Evolutionary conservation across 2,888 invertebrate genomes (phyloP).

Genomic region (Dasysyrphus albostriatus): DNA sequence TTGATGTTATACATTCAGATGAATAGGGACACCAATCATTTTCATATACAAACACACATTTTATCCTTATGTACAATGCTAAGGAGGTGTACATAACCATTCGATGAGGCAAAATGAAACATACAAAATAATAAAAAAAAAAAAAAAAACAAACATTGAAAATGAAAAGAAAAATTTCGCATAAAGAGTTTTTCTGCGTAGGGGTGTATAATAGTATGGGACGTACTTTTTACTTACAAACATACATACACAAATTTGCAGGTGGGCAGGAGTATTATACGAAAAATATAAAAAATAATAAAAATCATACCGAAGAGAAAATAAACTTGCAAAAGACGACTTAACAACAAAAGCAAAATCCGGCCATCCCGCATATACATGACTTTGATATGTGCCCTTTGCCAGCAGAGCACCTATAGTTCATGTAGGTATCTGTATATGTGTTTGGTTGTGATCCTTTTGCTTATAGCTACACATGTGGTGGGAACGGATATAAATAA

Average conservation of each 20-base stretch:
- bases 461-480: constrained; percentile 57
- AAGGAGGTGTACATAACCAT: constrained; percentile 59
- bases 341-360: constrained; percentile 69
- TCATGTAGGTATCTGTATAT: constrained; percentile 26
- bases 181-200: constrained; percentile 71
- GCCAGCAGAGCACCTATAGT: constrained; percentile 50
- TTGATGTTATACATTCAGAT: constrained; percentile 69
- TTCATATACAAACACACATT: constrained; percentile 68
- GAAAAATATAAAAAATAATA: constrained; percentile 11
- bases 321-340: constrained; percentile 70
- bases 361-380: constrained; percentile 50
- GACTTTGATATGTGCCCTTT: constrained; percentile 56
- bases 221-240: neutral
- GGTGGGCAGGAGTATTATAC: constrained; percentile 47
- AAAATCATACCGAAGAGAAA: constrained; percentile 49
- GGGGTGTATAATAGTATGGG: constrained; percentile 43
- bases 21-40: constrained; percentile 74
- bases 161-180: constrained; percentile 73
- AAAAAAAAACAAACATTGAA: constrained; percentile 51
- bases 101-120: constrained; percentile 64
- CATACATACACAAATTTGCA: constrained; percentile 30
- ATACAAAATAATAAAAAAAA: constrained; percentile 44
- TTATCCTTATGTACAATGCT: constrained; percentile 66
- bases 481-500: constrained; percentile 70
- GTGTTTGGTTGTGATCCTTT: constrained; percentile 65